phyloP scores from a whole-genome alignment of 2,113 vertebrate genomes.

The Hylia prasina region DNA sequence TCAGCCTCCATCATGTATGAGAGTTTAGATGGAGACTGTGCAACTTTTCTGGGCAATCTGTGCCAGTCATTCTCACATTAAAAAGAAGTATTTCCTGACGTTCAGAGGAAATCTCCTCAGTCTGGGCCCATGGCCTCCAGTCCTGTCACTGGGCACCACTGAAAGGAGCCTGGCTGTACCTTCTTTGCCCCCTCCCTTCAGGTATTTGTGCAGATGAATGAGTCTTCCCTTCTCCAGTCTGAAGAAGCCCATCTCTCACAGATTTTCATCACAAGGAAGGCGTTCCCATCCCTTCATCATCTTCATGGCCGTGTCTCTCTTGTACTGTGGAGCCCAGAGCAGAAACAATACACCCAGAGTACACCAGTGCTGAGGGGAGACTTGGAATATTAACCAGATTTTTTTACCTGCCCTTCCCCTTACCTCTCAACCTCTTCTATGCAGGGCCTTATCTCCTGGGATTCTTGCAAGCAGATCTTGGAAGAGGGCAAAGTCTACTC shows the following conservation, averaged over 20 bases:
- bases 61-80: not conserved
- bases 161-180: not conserved
- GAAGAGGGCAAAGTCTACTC: not conserved
- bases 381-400: not conserved
- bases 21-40: not conserved
- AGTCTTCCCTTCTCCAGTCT: not conserved
- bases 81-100: not conserved
- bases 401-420: not conserved
- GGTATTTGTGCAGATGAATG: not conserved
- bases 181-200: not conserved
- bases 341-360: not conserved
- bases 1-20: not conserved
- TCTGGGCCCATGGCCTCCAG: not conserved
- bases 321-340: fast-evolving
- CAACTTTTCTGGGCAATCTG: not conserved
- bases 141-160: not conserved
- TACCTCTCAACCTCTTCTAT: not conserved
- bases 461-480: not conserved
- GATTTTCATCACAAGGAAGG: not conserved
- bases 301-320: not conserved
- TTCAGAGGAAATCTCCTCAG: not conserved
- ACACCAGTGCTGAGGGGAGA: not conserved
- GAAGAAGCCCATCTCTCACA: not conserved
- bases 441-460: not conserved
- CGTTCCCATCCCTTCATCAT: not conserved